A percentile compares a stretch with the other conserved stretches of the same genome.
These are phyloP conservation scores for Lysandra bellargus DNA, from an alignment of 2,888 invertebrate species.

Conservation along the genomic window DNA sequence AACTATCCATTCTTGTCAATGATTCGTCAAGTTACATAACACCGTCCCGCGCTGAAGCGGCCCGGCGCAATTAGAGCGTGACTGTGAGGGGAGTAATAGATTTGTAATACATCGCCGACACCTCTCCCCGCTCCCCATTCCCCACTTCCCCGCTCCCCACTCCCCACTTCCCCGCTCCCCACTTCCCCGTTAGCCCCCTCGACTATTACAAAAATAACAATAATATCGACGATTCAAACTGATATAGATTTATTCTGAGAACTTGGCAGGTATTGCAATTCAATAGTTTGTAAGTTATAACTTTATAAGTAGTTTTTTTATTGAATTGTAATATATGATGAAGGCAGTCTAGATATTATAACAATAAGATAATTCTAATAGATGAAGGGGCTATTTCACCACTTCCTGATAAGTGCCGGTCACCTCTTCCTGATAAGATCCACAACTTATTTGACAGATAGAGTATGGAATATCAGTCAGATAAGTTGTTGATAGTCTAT, in stretches of 20 bases:
- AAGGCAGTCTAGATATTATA: too few relatives aligned
- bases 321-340: too few relatives aligned
- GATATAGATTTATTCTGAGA: neutral
- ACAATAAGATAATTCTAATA: too few relatives aligned
- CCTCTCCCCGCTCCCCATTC: neutral
- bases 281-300: neutral
- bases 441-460: too few relatives aligned
- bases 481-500: too few relatives aligned
- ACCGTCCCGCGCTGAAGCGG: conserved; percentile 45
- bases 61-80: conserved; percentile 59
- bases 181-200: neutral
- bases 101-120: conserved; percentile 41
- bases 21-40: conserved; percentile 35
- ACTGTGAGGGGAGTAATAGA: conserved; percentile 46
- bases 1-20: neutral
- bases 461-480: too few relatives aligned
- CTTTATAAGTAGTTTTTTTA: too few relatives aligned
- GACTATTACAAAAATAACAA: conserved; percentile 13
- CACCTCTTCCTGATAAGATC: too few relatives aligned
- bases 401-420: too few relatives aligned
- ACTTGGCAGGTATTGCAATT: neutral
- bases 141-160: neutral
- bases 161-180: neutral
- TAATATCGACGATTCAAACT: conserved; percentile 1
- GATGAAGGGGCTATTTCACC: too few relatives aligned